Evolutionary conservation across 2,888 invertebrate genomes (phyloP).

Genomic region (Sicus ferrugineus): DNA sequence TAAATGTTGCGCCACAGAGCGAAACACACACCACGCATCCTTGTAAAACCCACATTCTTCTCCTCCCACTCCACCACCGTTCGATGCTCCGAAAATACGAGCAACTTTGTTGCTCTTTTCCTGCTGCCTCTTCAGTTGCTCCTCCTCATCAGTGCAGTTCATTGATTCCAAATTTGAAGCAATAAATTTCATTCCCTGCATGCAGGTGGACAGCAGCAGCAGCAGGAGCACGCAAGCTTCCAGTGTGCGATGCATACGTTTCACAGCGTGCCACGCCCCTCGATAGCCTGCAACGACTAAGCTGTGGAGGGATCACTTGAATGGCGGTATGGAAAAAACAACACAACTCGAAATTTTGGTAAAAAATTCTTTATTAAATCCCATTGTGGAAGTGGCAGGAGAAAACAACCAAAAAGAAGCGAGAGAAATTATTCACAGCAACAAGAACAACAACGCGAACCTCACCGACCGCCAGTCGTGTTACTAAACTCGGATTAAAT

Average conservation of each 20-base stretch:
- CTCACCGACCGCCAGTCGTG: slow-evolving; percentile 34
- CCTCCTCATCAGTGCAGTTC: slow-evolving; percentile 33
- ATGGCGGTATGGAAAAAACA: background rate
- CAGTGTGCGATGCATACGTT: slow-evolving; percentile 22
- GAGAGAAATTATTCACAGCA: background rate
- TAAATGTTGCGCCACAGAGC: too few relatives aligned
- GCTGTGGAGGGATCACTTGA: background rate
- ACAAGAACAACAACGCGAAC: background rate
- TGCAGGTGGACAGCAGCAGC: slow-evolving; percentile 2
- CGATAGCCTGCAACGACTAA: too few relatives aligned
- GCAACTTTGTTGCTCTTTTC: background rate
- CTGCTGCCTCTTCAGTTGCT: background rate
- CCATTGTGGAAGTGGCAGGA: too few relatives aligned
- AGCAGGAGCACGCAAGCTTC: slow-evolving; percentile 7
- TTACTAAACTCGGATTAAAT: slow-evolving; percentile 41
- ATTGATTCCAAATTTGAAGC: slow-evolving; percentile 39
- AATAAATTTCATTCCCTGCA: slow-evolving; percentile 39
- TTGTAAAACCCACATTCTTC: background rate
- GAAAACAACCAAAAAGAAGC: background rate
- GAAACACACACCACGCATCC: too few relatives aligned
- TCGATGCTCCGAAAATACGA: background rate
- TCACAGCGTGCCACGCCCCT: slow-evolving; percentile 26
- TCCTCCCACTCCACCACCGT: background rate
- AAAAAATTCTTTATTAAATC: too few relatives aligned
- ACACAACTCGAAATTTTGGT: background rate